Evolutionary conservation across 2,888 invertebrate genomes (phyloP).

Genomic region (Pyralis farinalis): DNA sequence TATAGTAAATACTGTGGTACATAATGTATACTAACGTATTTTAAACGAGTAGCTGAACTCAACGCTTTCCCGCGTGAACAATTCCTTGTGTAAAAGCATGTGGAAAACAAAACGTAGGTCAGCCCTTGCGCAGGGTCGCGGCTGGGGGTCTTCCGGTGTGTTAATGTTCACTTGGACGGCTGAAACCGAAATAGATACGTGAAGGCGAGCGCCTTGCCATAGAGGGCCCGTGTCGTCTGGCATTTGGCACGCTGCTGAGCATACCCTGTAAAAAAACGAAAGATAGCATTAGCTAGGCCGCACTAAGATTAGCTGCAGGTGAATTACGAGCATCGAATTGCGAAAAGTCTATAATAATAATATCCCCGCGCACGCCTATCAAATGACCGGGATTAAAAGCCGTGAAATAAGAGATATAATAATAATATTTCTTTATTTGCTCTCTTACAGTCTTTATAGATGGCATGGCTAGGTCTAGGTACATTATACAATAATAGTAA

Average conservation of each 20-base stretch:
- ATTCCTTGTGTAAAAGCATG: slow-evolving; percentile 36
- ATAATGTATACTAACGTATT: slow-evolving; percentile 44
- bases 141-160: slow-evolving; percentile 18
- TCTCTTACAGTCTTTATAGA: no score
- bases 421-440: no score
- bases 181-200: slow-evolving; percentile 27
- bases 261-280: slow-evolving; percentile 45
- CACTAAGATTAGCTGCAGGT: no score
- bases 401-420: no score
- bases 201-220: slow-evolving; percentile 45
- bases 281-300: no score
- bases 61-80: slow-evolving; percentile 40
- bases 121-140: slow-evolving; percentile 43
- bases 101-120: slow-evolving; percentile 40
- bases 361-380: no score
- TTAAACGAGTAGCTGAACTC: slow-evolving; percentile 37
- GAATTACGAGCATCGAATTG: no score
- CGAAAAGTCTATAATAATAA: no score
- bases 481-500: no score
- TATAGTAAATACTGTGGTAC: background rate
- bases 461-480: no score
- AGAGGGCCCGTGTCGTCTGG: slow-evolving; percentile 40
- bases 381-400: no score
- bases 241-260: slow-evolving; percentile 62
- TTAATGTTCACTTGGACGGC: slow-evolving; percentile 32